Evolutionary conservation across 2,888 invertebrate genomes (phyloP).

Genomic region (Copidosoma aretas): DNA sequence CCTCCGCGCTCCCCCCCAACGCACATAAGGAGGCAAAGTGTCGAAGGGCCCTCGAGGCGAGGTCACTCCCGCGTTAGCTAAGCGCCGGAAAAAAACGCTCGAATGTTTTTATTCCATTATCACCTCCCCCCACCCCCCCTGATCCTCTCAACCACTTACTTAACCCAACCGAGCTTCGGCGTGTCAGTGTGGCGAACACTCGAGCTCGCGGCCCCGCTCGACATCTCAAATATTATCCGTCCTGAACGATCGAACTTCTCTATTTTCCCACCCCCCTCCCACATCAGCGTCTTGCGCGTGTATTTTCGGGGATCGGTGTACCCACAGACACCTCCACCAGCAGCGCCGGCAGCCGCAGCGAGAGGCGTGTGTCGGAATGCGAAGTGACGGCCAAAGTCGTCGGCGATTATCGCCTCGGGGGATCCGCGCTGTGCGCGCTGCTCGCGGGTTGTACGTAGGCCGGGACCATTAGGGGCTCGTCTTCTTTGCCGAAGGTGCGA

Average conservation of each 20-base stretch:
- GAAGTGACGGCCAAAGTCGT: slow-evolving; percentile 34
- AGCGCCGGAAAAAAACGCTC: slow-evolving; percentile 35
- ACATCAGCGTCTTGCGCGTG: neutral
- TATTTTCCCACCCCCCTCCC: slow-evolving; percentile 12
- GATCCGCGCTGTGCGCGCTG: neutral
- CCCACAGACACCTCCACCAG: neutral
- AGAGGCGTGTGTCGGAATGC: slow-evolving; percentile 5
- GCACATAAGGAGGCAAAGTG: slow-evolving; percentile 16
- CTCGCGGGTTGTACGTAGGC: neutral
- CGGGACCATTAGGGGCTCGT: neutral
- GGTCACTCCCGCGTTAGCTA: slow-evolving; percentile 7
- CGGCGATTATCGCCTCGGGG: slow-evolving; percentile 17
- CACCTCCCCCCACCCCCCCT: slow-evolving; percentile 42
- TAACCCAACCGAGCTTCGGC: slow-evolving; percentile 43
- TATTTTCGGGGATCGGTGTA: neutral
- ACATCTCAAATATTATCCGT: slow-evolving; percentile 59
- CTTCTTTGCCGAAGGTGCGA: neutral
- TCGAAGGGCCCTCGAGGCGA: slow-evolving; percentile 26
- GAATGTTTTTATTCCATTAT: slow-evolving; percentile 62
- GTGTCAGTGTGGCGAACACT: slow-evolving; percentile 7
- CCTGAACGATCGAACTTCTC: slow-evolving; percentile 31
- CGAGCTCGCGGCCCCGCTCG: slow-evolving; percentile 40
- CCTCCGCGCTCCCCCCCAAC: no score
- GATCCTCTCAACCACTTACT: slow-evolving; percentile 59
- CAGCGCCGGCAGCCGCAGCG: no score